Base-by-base conservation (phyloP, 2,797 vertebrate species). In the Aldrovandia affinis region DNA sequence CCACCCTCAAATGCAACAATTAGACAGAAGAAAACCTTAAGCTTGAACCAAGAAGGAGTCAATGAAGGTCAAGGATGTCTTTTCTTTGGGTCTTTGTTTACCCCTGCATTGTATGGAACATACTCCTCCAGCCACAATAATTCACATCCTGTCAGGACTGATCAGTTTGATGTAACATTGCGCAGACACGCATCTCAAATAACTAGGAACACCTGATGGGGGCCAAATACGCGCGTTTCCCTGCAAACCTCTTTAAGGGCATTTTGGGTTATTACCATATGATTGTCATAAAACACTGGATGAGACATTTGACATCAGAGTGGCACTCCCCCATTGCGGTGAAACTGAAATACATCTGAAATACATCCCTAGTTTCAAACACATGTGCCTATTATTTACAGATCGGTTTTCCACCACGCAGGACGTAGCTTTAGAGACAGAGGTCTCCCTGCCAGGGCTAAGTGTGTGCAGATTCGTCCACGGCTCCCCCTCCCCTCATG, bases 101-200 rank as follows among this genome's bases (percentile, higher is more conserved):
- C 80, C 92, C 10, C 93, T 94, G 95, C 90, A 93, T 93, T 95
- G 95, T 95, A 92, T 90, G 94, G 95, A 95, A 95, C 93, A 95
- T 95, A 95, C 92, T 95, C 95, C 95, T 95, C 95, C 94, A 95
- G 96, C 96, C 95, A 96, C 95, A 91, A 94, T 96, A 95, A 95
- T 96, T 96, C 95, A 95, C 94, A 93, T 96, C 96, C 97, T 98
- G 97, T 97, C 98, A 97, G 94, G 95, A 94, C 95, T 93, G 90
- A 94, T 96, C 97, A 97, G 98, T 98, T 98, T 96, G 96, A 97
- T 96, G 91, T 98, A 98, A 99, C 96, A 96, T 96, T 97, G 95
- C 92, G 93, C 98, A 99, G 98, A 95, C 95, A 96, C 91, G 96
- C 95, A 94, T 96, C 96, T 95, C 93, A 88, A 95, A 96, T 98